A percentile compares a stretch with the other conserved stretches of the same genome.
phyloP scores from a whole-genome alignment of 2,888 invertebrate species.

The Oasisia sp. region DNA sequence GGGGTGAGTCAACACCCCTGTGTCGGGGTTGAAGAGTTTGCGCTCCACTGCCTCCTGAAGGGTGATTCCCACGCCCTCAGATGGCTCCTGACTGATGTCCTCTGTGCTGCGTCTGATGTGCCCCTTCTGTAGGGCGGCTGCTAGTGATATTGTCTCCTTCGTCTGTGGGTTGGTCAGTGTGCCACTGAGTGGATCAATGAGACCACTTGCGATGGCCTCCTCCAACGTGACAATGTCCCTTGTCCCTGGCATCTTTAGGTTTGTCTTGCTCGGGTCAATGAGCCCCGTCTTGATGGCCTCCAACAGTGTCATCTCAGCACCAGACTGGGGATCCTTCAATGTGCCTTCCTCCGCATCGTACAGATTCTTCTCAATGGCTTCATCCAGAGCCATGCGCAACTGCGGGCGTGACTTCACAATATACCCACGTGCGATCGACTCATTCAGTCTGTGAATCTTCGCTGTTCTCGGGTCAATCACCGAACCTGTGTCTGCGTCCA shows the following conservation, averaged over 20 bases:
- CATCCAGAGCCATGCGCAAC: constrained; percentile 27
- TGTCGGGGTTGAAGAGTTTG: constrained; percentile 78
- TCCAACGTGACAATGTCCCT: constrained; percentile 71
- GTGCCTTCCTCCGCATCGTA: constrained; percentile 34
- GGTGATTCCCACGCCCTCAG: constrained; percentile 24
- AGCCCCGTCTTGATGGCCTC: constrained; percentile 73
- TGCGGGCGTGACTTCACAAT: constrained; percentile 44
- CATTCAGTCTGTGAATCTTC: constrained; percentile 75
- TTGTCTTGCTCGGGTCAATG: constrained; percentile 31
- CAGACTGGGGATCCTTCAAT: constrained; percentile 36
- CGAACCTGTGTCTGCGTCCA: constrained; percentile 73
- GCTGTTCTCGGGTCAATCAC: constrained; percentile 69
- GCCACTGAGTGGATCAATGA: constrained; percentile 78
- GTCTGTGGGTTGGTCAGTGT: constrained; percentile 75
- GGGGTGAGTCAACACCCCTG: constrained; percentile 68
- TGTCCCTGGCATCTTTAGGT: constrained; percentile 72
- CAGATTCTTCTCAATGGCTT: constrained; percentile 67
- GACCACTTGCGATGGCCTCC: constrained; percentile 89
- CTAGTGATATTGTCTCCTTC: constrained; percentile 38
- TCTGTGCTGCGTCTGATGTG: constrained; percentile 29
- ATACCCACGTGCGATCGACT: constrained; percentile 69
- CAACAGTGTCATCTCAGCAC: constrained; percentile 76
- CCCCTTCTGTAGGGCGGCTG: constrained; percentile 37
- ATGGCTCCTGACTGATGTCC: constrained; percentile 8
- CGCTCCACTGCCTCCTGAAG: constrained; percentile 32